Conservation (phyloP, 2,888 invertebrate species). For the Ectemnius lituratus region DNA sequence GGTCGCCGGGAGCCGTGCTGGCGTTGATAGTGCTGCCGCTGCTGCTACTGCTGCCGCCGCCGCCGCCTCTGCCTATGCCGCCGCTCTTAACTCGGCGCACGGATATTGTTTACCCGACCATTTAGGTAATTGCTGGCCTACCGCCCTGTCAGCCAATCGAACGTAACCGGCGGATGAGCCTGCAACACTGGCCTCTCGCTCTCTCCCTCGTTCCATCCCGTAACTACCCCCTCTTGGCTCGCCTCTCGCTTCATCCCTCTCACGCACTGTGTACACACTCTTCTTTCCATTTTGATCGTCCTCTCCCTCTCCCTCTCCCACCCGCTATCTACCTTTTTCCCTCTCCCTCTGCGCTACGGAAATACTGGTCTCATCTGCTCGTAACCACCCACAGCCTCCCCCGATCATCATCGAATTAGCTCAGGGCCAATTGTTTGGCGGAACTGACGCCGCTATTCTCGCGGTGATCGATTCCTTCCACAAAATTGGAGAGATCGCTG, state of each 20-base stretch:
- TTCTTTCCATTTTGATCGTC: conserved; percentile 24
- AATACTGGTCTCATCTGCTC: conserved; percentile 22
- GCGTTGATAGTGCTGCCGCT: conserved; percentile 26
- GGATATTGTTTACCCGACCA: conserved; percentile 77
- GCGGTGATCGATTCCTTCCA: conserved; percentile 56
- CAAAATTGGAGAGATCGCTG: conserved; percentile 49
- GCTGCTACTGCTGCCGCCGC: conserved; percentile 37
- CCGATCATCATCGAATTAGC: conserved; percentile 59
- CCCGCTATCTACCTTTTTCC: conserved; percentile 14
- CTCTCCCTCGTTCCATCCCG: conserved; percentile 49
- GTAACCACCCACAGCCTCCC: conserved; percentile 16
- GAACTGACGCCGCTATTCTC: conserved; percentile 45
- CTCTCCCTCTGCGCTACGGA: conserved; percentile 24
- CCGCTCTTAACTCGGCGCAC: conserved; percentile 74
- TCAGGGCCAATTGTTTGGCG: conserved; percentile 50
- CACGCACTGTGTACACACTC: conserved; percentile 9
- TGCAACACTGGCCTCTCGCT: conserved; percentile 65
- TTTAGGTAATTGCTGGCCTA: conserved; percentile 77
- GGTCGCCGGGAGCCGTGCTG: conserved; percentile 29
- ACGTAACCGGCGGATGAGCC: conserved; percentile 70
- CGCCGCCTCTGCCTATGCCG: conserved; percentile 43
- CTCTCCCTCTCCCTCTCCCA: conserved; percentile 23
- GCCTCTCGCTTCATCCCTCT: conserved; percentile 10
- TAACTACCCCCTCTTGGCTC: conserved; percentile 2
- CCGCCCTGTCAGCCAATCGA: conserved; percentile 73